These are phyloP conservation scores for Sinelater perroti DNA, from an alignment of 2,888 invertebrate species.

Conservation along the genomic window DNA sequence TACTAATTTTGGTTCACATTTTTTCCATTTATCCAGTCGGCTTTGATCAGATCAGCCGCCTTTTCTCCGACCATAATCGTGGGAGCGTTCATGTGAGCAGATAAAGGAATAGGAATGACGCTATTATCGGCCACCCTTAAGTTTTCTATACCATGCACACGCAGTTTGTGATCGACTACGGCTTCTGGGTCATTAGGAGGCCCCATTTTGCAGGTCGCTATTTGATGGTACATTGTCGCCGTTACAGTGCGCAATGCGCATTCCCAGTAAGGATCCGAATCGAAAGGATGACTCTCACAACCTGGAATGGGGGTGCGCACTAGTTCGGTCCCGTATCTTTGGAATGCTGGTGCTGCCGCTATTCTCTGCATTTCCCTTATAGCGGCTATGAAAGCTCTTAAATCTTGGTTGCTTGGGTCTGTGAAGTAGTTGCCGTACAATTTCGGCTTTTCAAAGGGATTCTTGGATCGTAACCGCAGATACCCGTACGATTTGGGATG, in stretches of 20 bases:
- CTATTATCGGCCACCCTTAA: constrained; percentile 67
- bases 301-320: constrained; percentile 63
- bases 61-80: constrained; percentile 68
- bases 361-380: constrained; percentile 64
- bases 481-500: constrained; percentile 77
- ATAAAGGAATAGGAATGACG: constrained; percentile 64
- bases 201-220: constrained; percentile 68
- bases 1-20: too few relatives aligned
- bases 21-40: constrained; percentile 55
- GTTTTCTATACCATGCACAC: constrained; percentile 63
- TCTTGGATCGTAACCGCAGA: constrained; percentile 70
- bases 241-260: constrained; percentile 62
- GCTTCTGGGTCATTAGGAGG: constrained; percentile 62
- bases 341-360: constrained; percentile 61
- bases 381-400: constrained; percentile 54
- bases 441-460: constrained; percentile 76
- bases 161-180: constrained; percentile 65
- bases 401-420: constrained; percentile 62
- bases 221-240: constrained; percentile 64
- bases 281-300: constrained; percentile 59
- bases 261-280: constrained; percentile 64
- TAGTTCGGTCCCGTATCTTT: constrained; percentile 59
- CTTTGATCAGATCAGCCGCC: constrained; percentile 64
- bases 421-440: constrained; percentile 84
- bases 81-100: constrained; percentile 65